Conservation (phyloP, 2,113 vertebrate species). For the Grammomys dolichurus region DNA sequence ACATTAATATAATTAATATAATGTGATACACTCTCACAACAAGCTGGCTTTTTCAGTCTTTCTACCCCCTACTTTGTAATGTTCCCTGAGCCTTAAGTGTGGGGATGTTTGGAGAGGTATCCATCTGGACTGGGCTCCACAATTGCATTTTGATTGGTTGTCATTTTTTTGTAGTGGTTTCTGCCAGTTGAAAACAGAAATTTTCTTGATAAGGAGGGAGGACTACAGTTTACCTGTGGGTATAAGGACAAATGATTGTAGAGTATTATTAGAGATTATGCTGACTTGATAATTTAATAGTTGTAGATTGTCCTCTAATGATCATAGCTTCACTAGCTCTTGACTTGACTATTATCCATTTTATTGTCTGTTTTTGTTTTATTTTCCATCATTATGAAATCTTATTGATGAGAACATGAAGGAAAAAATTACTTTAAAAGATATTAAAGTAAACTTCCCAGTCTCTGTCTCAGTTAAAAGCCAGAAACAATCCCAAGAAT, state of each 20-base stretch:
- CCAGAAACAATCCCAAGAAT: background rate
- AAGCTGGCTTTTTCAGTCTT: background rate
- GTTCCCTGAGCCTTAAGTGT: background rate
- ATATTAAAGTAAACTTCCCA: background rate
- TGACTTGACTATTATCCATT: background rate
- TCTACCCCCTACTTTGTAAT: background rate
- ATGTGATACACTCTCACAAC: background rate
- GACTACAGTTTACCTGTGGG: background rate
- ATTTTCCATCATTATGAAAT: background rate
- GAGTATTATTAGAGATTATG: background rate
- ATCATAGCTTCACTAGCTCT: background rate
- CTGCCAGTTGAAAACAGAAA: background rate
- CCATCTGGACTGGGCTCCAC: background rate
- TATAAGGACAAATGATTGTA: background rate
- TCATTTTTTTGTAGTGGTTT: background rate
- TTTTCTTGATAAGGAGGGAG: background rate
- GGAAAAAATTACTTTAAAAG: background rate
- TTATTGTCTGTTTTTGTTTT: background rate
- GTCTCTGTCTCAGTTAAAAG: background rate
- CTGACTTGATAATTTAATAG: background rate
- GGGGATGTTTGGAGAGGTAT: background rate
- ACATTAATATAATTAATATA: background rate
- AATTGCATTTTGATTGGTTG: background rate
- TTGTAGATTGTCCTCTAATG: background rate
- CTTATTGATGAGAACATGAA: background rate